Percentiles rank a stretch among this genome's conserved stretches.
These are phyloP conservation scores for Sebastes cheni DNA, from an alignment of 2,797 vertebrate species.

Conservation along the genomic window DNA sequence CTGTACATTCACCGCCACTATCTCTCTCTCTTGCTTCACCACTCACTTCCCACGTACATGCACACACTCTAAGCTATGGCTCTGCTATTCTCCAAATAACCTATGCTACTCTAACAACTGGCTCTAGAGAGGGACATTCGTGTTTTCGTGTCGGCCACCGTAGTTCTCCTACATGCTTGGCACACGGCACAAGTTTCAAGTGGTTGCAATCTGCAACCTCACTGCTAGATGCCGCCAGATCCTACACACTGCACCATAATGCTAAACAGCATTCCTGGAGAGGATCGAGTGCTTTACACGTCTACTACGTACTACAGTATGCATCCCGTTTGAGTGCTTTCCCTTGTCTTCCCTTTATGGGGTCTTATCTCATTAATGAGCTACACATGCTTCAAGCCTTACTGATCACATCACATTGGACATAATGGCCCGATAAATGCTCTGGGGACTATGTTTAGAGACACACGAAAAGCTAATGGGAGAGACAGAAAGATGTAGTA, in stretches of 20 bases:
- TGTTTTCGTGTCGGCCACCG: too few species aligned
- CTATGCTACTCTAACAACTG: too few species aligned
- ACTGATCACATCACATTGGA: slow-evolving; percentile 39
- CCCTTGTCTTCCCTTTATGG: slow-evolving; percentile 38
- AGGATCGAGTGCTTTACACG: not conserved
- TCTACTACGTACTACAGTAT: not conserved
- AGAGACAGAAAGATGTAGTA: not conserved
- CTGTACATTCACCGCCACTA: too few species aligned
- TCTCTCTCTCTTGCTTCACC: too few species aligned
- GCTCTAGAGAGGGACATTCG: too few species aligned
- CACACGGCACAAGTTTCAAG: not conserved
- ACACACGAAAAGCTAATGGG: slow-evolving; percentile 40
- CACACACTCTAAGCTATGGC: too few species aligned
- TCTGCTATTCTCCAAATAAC: too few species aligned
- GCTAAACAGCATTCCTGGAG: slow-evolving; percentile 5
- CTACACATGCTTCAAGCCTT: slow-evolving; percentile 20
- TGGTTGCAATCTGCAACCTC: not conserved
- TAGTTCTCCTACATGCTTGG: not conserved
- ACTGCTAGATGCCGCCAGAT: not conserved
- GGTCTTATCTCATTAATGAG: slow-evolving; percentile 32
- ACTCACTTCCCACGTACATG: too few species aligned
- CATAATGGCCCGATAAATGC: slow-evolving; percentile 49
- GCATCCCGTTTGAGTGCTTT: slow-evolving; percentile 38
- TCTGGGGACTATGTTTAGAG: slow-evolving; percentile 32
- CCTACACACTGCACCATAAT: not conserved